Conservation (phyloP, 2,797 vertebrate species). For the Alca torda region DNA sequence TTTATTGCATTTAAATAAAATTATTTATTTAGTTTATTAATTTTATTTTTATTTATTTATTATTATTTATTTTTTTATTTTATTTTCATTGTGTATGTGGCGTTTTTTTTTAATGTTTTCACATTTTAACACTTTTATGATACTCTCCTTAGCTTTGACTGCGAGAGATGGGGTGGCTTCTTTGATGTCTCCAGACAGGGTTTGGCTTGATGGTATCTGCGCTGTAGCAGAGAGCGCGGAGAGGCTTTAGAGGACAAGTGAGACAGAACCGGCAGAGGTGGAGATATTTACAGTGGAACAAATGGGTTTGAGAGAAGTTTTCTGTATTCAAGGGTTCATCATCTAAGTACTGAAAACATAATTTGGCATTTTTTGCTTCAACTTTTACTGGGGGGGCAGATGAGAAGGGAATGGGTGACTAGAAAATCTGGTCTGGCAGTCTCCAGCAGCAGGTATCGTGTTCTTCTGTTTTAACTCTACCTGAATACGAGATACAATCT, state of each 20-base stretch:
- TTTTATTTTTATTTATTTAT: no score
- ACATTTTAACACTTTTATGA: not conserved
- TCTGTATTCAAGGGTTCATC: not conserved
- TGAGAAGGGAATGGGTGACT: not conserved
- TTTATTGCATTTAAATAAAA: no score
- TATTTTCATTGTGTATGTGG: not conserved
- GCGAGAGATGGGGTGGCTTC: not conserved
- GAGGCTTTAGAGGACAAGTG: not conserved
- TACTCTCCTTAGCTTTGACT: not conserved
- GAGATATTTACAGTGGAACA: not conserved
- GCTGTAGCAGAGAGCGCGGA: not conserved
- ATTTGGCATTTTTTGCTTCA: not conserved
- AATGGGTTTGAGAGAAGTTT: not conserved
- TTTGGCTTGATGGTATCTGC: slow-evolving; percentile 5
- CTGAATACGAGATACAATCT: slow-evolving; percentile 50
- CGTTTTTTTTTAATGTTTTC: not conserved
- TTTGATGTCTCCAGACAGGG: slow-evolving; percentile 46
- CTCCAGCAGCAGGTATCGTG: not conserved
- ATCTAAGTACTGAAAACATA: not conserved
- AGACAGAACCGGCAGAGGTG: not conserved
- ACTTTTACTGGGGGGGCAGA: not conserved
- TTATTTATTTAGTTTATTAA: no score
- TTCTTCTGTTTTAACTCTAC: slow-evolving; percentile 10
- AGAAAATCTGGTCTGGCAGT: slow-evolving; percentile 50
- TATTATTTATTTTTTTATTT: not conserved